Base-by-base conservation (phyloP, 2,888 invertebrate genomes). In the Pristionchus japonicus region DNA sequence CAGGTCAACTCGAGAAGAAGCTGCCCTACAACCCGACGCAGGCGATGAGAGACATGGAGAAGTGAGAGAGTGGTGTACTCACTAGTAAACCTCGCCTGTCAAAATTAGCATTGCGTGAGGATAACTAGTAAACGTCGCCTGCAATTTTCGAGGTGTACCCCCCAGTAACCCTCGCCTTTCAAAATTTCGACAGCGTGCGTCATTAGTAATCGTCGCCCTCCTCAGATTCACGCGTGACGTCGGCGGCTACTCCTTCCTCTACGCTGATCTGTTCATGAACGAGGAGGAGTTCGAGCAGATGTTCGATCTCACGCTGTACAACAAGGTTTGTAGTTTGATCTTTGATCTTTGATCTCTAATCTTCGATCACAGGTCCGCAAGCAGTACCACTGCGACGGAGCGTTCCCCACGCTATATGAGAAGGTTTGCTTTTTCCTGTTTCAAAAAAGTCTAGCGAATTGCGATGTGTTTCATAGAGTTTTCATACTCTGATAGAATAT, bases 181-280 rank as follows among this genome's bases (percentile, higher is more conserved):
- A n/a, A 47, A 49, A 74, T 27, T 82, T 47, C 15, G 31, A 82
- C 20, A 49, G 82, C 17, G 47, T 52, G 23, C 13, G 49, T n/a
- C 7, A 52, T 52, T 83, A 34, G 82, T 49, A 83, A 83, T 23
- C 49, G 52, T 83, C 82, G 49, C 52, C 52, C 49, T 52, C 40
- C 17, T 11, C 43, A 95, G 95, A 90, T 96, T 96, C 92, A 96
- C 96, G 0, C 95, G 96, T 80, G 96, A 96, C 52, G 96, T 96
- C 1, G 96, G 96, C 0, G 96, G 96, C 0, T 96, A 96, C 4
- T 92, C 94, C 1, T 96, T 96, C 93, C 94, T 96, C 34, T 96
- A 96, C 90, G 96, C 96, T 0, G 96, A 96, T 93, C 96, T 96
- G 67, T 96, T 96, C 92, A 96, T 96, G 96, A 96, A 95, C 0